Base-by-base conservation (phyloP, 2,797 vertebrate genomes). In the Podargus strigoides region DNA sequence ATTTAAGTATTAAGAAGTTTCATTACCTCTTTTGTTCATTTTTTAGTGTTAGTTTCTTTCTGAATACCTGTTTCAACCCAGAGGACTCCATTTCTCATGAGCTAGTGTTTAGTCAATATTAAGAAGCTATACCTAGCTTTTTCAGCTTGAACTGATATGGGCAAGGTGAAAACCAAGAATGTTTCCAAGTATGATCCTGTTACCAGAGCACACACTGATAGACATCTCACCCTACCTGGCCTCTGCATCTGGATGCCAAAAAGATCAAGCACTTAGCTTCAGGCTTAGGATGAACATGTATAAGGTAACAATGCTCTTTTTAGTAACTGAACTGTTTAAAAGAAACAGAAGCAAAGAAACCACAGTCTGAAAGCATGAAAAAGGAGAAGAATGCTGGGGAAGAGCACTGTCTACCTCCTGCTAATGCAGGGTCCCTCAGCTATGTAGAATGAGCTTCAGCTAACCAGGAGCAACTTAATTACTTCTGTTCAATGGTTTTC, bases 391-490 rank as follows among this genome's bases (percentile, higher is more conserved):
- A 55, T n/a, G 47, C 73, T 37, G n/a, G 32, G 50, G 32, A 94
- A 78, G 8, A 85, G 62, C 79, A 60, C 37, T 67, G 79, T 83
- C 53, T 86, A 53, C 36, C 24, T 92, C 49, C 37, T 42, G 58
- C 62, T 78, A 58, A 80, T 23, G 13, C 66, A 79, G 42, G 16
- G 26, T 34, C 47, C 47, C 24, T 92, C 81, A 74, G 36, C 78
- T 68, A 36, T 39, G 60, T 10, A 89, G 44, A 89, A 90, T 34
- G 21, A 95, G 67, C 60, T 64, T 70, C 81, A 78, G 79, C 76
- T 91, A 91, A 89, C 77, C 66, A 72, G 56, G 30, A 95, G 74
- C 77, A 73, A 79, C 52, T 91, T 87, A 76, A 84, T 88, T 94
- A 94, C 59, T 62, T 80, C 73, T 88, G 32, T 76, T 90, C 67